Evolutionary conservation across 1,140 invertebrate species (phyloP).

Genomic region (Helicoverpa armigera): DNA sequence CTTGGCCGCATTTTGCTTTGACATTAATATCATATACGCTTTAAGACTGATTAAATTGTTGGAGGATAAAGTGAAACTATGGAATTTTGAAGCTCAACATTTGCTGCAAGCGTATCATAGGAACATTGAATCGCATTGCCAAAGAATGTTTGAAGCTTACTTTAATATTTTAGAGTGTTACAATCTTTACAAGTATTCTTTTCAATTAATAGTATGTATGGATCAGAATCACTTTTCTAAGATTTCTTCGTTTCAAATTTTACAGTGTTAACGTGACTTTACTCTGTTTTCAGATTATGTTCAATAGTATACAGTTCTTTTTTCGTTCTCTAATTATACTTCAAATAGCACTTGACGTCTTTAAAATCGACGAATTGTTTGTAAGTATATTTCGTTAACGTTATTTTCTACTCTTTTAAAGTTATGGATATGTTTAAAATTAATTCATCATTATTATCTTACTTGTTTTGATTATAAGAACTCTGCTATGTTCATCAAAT

Average conservation of each 20-base stretch:
- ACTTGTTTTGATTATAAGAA: too few species aligned
- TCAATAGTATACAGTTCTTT: background rate
- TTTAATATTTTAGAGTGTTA: slow-evolving; percentile 8
- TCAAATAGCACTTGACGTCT: background rate
- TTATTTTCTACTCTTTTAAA: background rate
- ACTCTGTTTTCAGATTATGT: background rate
- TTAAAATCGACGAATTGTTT: background rate
- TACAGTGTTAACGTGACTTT: too few species aligned
- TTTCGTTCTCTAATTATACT: background rate
- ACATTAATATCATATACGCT: background rate
- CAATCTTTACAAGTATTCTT: background rate
- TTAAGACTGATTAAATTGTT: background rate
- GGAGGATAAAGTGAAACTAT: background rate
- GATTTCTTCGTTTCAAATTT: too few species aligned
- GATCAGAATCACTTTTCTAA: too few species aligned
- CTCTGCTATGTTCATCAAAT: too few species aligned
- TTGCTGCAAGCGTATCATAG: background rate
- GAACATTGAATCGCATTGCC: background rate
- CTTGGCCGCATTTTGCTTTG: background rate
- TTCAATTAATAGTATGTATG: slow-evolving; percentile 5
- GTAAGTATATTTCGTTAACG: background rate
- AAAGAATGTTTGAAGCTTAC: slow-evolving; percentile 5
- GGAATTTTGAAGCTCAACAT: background rate
- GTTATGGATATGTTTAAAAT: background rate
- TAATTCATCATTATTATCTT: too few species aligned